Conservation (phyloP, 2,113 vertebrate species). For the Cygnus atratus region DNA sequence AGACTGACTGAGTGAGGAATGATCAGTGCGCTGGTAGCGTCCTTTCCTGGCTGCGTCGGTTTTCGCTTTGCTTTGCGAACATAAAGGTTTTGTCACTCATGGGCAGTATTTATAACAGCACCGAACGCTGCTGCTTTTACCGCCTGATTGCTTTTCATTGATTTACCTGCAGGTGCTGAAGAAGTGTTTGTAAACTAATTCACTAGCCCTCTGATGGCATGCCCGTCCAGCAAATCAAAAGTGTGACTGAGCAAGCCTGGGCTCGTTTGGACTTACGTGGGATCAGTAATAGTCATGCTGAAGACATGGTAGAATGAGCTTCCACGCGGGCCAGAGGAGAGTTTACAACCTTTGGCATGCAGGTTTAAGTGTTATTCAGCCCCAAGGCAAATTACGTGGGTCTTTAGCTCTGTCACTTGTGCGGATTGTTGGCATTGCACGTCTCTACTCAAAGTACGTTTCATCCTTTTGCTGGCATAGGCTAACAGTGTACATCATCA, state of each 20-base stretch:
- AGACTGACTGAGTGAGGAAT: not conserved
- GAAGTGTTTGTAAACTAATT: not conserved
- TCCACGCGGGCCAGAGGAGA: not conserved
- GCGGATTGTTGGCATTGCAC: fast-evolving
- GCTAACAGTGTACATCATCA: not conserved
- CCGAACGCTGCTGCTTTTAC: not conserved
- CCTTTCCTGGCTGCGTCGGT: not conserved
- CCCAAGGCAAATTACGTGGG: not conserved
- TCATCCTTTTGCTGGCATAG: not conserved
- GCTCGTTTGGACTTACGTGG: not conserved
- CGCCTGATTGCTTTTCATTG: not conserved
- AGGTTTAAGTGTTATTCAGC: not conserved
- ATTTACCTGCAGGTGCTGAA: not conserved
- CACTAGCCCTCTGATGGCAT: not conserved
- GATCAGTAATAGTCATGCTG: not conserved
- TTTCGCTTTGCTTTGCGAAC: not conserved
- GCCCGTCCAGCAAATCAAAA: not conserved
- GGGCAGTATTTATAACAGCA: not conserved
- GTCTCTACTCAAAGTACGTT: not conserved
- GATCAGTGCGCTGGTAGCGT: not conserved
- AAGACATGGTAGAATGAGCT: not conserved
- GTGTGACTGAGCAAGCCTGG: not conserved
- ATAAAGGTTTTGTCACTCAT: not conserved
- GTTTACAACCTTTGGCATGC: not conserved
- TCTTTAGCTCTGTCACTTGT: not conserved